Base-by-base conservation (phyloP, 2,888 invertebrate genomes). In the Cosmia pyralina region DNA sequence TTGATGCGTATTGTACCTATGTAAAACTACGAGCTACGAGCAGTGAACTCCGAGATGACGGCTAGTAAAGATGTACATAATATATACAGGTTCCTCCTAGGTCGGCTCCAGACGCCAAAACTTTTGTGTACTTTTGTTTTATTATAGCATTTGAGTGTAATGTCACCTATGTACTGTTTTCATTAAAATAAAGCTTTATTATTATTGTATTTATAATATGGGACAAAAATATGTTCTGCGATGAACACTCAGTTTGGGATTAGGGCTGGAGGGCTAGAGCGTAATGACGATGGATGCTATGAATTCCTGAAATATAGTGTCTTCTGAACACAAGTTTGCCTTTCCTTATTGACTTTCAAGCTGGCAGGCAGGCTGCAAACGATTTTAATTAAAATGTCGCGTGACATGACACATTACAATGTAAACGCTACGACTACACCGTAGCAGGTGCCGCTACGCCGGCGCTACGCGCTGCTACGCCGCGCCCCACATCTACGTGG, bases 381-480 rank as follows among this genome's bases (percentile, higher is more conserved):
- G 17, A 19, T 13, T 28, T 19, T 52, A 46, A 38, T 13, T 15
- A 38, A 22, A 41, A 52, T 38, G 38, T 52, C 46, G 69, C 17
- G 28, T 44, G 67, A 19, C 15, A 28, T 48, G 41, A 65, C 65
- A 28, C 48, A 52, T 11, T 38, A n/a, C 2, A 46, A 22, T 59
- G 44, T 48, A 5, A 22, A 8, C 46, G 53, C 57, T 63, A 71
- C 62, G 62, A 52, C 79, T 55, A 28, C 79, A 28, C 55, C 55
- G 78, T 52, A 58, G 72, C 62, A 52, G 38, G 60, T 13, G 53
- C 34, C 60, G 77, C 75, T 75, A 75, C 75, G 44, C 75, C 19
- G 52, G 34, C 48, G 72, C 50, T 59, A 46, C 52, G 11, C 64
- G 55, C 48, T 60, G 73, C 73, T 75, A 72, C 72, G 74, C 53